Evolutionary conservation across 1,140 invertebrate species (phyloP), one percentile per base, ranked within the genome.

Genomic region (Ceratina japonica): DNA sequence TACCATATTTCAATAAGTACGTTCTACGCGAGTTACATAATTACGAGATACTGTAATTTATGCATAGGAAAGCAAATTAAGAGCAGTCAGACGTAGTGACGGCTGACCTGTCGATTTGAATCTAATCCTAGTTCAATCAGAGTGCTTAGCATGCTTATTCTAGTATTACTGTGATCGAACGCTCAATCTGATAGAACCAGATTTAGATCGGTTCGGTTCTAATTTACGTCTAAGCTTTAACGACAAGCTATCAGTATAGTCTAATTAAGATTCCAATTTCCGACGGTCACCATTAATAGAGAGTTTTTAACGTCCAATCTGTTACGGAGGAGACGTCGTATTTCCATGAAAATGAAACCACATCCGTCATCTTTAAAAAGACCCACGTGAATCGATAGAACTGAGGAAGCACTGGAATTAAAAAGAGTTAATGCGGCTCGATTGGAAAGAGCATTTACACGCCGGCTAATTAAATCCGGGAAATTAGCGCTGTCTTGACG

Each of bases 381-480:
- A 3, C 13, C 20, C 20, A 3, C 20, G 0, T n/a, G 20, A 24
- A 15, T 24, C 8, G 12, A 20, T 18, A 58, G 24, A 44, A 62
- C 2, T 12, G 31, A 15, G 12, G 10, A 62, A 12, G 37, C 37
- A 44, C 5, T 44, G 37, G 37, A 44, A 44, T 44, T 44, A 44
- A 44, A 44, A 44, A 44, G 18, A 20, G n/a, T 81, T 74, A 81
- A 80, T 71, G 49, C n/a, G 12, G 13, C 69, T n/a, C 49, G 51
- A 80, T 84, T 84, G 76, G 76, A 69, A 62, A 74, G 56, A 3
- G 37, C 31, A 59, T 74, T 69, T 65, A 68, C 61, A 64, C 69
- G 22, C 27, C 24, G 20, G 51, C 31, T 84, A 81, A 84, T 85
- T 81, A 85, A 85, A 84, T 85, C 69, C 54, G 64, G 72, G 49